These are phyloP conservation scores for Triplophysa rosa DNA, from an alignment of 2,113 vertebrate species.

Conservation along the genomic window DNA sequence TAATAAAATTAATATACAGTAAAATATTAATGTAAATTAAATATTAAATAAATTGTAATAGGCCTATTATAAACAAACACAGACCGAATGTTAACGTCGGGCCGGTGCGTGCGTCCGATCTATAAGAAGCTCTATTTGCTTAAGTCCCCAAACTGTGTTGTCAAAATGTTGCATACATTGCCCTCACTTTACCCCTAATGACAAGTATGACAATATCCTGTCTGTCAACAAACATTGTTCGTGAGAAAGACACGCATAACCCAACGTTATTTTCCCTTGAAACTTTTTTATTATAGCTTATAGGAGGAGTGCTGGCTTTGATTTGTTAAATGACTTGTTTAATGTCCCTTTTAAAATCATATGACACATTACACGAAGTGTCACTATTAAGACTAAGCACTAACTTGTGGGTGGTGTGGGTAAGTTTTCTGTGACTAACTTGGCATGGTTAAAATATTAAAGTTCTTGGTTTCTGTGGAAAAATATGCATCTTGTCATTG, in stretches of 20 bases:
- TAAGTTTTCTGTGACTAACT: neutral
- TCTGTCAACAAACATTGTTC: neutral
- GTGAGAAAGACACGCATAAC: neutral
- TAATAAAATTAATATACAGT: too few relatives aligned
- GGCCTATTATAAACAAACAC: too few relatives aligned
- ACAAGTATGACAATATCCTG: neutral
- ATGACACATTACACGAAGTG: neutral
- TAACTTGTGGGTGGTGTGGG: too few relatives aligned
- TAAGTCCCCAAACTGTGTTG: too few relatives aligned
- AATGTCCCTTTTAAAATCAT: slow-evolving; percentile 25
- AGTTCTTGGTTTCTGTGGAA: neutral
- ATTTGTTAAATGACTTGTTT: neutral
- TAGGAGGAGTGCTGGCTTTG: neutral
- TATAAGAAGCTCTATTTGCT: too few relatives aligned
- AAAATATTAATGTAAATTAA: too few relatives aligned
- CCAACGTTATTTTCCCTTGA: neutral
- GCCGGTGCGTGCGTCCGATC: too few relatives aligned
- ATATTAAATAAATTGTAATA: too few relatives aligned
- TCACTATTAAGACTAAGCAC: too few relatives aligned
- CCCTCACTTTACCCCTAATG: neutral
- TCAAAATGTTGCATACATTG: too few relatives aligned
- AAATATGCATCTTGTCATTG: neutral
- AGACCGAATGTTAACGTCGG: too few relatives aligned
- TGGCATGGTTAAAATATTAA: neutral
- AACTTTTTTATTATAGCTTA: neutral